Conservation (phyloP, 2,113 vertebrate species). For the Brienomyrus brachyistius region DNA sequence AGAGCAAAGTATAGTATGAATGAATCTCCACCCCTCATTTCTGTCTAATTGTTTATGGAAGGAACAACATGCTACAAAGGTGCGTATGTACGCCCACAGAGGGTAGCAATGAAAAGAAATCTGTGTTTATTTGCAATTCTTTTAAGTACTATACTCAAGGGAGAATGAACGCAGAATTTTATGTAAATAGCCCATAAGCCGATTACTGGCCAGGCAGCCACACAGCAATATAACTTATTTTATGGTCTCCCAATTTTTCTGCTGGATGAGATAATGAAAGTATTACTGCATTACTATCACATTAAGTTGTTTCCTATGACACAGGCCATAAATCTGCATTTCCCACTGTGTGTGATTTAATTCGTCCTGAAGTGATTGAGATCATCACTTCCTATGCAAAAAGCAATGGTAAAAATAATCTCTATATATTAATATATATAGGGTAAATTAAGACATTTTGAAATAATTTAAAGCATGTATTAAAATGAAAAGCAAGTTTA, state of each 20-base stretch:
- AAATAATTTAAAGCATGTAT: neutral
- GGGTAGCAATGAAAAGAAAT: constrained; percentile 39
- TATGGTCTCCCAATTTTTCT: constrained; percentile 62
- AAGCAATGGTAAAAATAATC: neutral
- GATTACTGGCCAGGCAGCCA: constrained; percentile 61
- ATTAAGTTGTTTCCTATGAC: constrained; percentile 57
- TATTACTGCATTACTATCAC: constrained; percentile 52
- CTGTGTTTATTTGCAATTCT: constrained; percentile 53
- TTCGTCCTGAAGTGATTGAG: neutral
- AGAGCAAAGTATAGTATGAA: neutral
- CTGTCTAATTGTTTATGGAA: neutral
- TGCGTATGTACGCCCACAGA: constrained; percentile 15
- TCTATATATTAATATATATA: neutral
- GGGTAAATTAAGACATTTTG: neutral
- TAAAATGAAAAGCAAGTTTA: neutral
- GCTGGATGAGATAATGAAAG: constrained; percentile 57
- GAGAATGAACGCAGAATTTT: constrained; percentile 56
- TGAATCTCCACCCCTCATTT: neutral
- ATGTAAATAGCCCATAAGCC: constrained; percentile 67
- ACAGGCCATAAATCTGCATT: constrained; percentile 45
- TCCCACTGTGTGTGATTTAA: constrained; percentile 26
- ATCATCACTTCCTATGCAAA: constrained; percentile 5
- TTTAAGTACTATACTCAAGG: constrained; percentile 57
- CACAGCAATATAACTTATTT: constrained; percentile 63
- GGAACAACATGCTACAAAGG: neutral